Base-by-base conservation (phyloP, 2,113 vertebrate genomes). In the Atlantisia rogersi region DNA sequence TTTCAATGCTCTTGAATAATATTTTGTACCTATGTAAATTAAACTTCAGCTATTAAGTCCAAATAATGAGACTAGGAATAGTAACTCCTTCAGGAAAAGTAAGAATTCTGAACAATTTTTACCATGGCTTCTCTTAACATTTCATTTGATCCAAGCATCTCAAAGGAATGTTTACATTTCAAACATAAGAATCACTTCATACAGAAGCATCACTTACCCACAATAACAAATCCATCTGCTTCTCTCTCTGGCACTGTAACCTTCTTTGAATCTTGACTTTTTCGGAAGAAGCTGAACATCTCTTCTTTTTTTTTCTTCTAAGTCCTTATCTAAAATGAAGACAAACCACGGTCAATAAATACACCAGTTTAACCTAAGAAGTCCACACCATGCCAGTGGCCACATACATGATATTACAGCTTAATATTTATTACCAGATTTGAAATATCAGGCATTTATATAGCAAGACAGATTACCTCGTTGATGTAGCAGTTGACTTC, bases 201-300 rank as follows among this genome's bases (percentile, higher is more conserved):
- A 87, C 8, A 80, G 53, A 84, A 91, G 37, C 12, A 71, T 29
- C 53, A 95, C 99, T 99, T 95, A 99, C 99, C 99, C 91, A 99
- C 86, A 65, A 99, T 95, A 83, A 99, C 98, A 96, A 99, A 99
- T 76, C 98, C 99, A 96, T 99, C 99, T 25, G 95, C 92, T 96
- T 99, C 99, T 89, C 96, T 98, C 52, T 99, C 99, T 6, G 98
- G 26, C 10, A 90, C 71, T 1, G 98, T 88, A 79, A 98, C 98
- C 91, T 99, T 99, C 16, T 98, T 98, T 9, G 97, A 89, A 71
- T 99, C 99, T 4, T 96, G 97, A 44, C 69, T 96, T 96, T 99
- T 99, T 59, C 99, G 98, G 62, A 99, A 98, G 86, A 99, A 99
- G 84, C 84, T 98, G 40, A 99, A 98, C 99, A 99, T 99, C 77